Base-by-base conservation (phyloP, 2,113 vertebrate genomes). In the Phoxinus phoxinus region DNA sequence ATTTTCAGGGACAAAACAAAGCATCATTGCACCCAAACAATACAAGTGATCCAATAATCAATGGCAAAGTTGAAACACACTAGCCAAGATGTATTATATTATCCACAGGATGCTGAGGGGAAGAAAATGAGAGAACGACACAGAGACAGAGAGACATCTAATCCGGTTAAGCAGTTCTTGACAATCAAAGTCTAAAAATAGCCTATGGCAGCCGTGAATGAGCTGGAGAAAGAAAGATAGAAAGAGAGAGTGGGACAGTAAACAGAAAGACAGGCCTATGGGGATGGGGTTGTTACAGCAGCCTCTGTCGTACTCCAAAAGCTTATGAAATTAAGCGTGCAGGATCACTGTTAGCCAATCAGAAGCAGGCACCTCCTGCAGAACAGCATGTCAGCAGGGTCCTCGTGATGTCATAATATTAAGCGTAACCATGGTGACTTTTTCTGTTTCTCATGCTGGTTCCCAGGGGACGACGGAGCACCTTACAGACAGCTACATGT, bases 401-500 rank as follows among this genome's bases (percentile, higher is more conserved):
- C 53, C 23, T 71, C n/a, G 21, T 53, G 73, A 85, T 56, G 13
- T 91, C 87, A 86, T 82, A 86, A 86, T 87, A 88, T 88, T 58
- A 86, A 85, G 84, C 76, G 80, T 84, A 87, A 87, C 89, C 88
- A 90, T 82, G 85, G 88, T 73, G 85, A 91, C 86, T 21, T 79
- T 86, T 89, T 90, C 81, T 84, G 83, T 86, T 58, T 87, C 51
- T 86, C 56, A 63, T 61, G 86, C 35, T 51, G 61, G 83, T 90
- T 89, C 84, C 61, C 85, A 88, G 73, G 88, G 86, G 83, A 89
- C 86, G 81, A 89, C 86, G 82, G 81, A 87, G 27, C 67, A 71
- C 53, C 69, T 85, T 81, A 77, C 77, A 53, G 69, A 48, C 83
- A 89, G 89, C 65, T 87, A 84, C 69, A 37, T 83, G 85, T 87